Evolutionary conservation across 2,888 invertebrate species (phyloP), one percentile per base, ranked within the genome.

Genomic region (Tenthredo scrophulariae): DNA sequence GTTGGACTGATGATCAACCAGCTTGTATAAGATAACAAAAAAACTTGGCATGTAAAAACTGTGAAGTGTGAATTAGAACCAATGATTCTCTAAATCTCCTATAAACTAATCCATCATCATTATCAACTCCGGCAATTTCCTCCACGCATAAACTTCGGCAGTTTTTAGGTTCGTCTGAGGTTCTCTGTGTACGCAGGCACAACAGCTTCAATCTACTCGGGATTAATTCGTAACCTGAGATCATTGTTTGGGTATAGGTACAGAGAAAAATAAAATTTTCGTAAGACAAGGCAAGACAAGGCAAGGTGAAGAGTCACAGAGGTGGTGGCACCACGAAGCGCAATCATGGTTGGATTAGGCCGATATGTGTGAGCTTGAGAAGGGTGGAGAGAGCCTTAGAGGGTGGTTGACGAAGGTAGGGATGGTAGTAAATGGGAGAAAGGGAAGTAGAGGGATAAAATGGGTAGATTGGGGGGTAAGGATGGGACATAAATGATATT

Each of bases 401-500:
- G 29, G 46, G 37, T 82, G 79, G 82, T 80, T 83, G 37, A 77
- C n/a, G 54, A 46, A 74, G 87, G 58, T 67, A 29, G 50, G 37
- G 50, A 75, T 40, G 75, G 43, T 40, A 75, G 10, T 15, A 18
- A 50, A 75, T 18, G 18, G 15, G 77, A 33, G 29, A 50, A 10
- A n/a, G 77, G 15, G 40, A 65, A 37, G 62, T 10, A 70, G 40
- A 70, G 70, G 43, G 83, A 62, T 33, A 40, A 62, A 40, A 80
- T 37, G 58, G 80, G 62, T 18, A 62, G 37, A 6, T 26, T 9
- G 72, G 15, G 50, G 50, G 33, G 75, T 67, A 58, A 82, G 88
- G 86, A 87, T 89, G 87, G 92, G 92, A 89, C 91, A 90, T 92
- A 92, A 93, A 93, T 92, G 93, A 93, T 92, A 92, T 93, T 93